phyloP scores from a whole-genome alignment of 2,797 vertebrate species.

The Dicrostonyx torquatus region DNA sequence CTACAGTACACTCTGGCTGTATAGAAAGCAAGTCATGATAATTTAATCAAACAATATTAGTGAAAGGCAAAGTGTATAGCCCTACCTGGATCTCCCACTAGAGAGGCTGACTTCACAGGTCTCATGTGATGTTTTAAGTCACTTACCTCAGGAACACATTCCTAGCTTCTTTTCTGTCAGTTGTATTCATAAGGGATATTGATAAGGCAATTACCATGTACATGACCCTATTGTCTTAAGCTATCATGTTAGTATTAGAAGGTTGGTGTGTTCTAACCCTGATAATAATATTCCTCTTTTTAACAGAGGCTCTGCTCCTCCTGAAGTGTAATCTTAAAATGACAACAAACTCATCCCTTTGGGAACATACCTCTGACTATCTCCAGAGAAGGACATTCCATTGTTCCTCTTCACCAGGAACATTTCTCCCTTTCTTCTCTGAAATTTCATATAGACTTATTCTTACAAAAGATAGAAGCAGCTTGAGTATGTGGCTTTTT shows the following conservation, averaged over 20 bases:
- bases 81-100: not conserved
- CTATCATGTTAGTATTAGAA: not conserved
- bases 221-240: not conserved
- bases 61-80: not conserved
- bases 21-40: not conserved
- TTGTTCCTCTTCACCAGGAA: no score
- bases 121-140: not conserved
- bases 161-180: not conserved
- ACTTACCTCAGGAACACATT: not conserved
- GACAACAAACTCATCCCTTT: not conserved
- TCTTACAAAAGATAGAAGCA: not conserved
- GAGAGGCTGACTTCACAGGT: not conserved
- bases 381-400: not conserved
- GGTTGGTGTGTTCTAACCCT: not conserved
- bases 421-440: not conserved
- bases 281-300: not conserved
- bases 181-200: not conserved
- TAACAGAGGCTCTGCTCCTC: not conserved
- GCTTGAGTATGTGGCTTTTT: not conserved
- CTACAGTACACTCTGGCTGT: not conserved
- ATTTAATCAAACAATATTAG: conserved; percentile 24
- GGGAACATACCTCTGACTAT: not conserved
- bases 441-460: not conserved
- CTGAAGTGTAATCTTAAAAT: not conserved
- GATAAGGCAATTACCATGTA: not conserved